phyloP scores from a whole-genome alignment of 2,113 vertebrate species.

The Pelmatolapia mariae region DNA sequence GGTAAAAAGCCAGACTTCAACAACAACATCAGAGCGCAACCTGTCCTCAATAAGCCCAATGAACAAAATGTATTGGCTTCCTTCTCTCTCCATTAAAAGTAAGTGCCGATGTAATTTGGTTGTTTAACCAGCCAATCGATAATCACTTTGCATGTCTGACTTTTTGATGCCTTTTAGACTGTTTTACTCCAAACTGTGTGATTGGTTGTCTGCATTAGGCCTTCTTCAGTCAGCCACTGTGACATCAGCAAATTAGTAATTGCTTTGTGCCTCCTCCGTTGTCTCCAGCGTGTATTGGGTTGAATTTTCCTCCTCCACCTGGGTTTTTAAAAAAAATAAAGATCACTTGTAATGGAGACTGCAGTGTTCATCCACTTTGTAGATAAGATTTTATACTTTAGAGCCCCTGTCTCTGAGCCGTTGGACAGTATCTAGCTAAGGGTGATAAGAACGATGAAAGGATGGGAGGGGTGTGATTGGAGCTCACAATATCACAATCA shows the following conservation, averaged over 20 bases:
- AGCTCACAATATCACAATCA: slow-evolving; percentile 24
- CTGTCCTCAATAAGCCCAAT: not conserved
- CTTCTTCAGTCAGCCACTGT: not conserved
- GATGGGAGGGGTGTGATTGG: slow-evolving; percentile 1
- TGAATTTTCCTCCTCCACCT: not conserved
- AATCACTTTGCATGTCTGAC: not conserved
- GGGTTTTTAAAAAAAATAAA: not conserved
- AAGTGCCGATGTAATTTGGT: slow-evolving; percentile 19
- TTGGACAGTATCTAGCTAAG: not conserved
- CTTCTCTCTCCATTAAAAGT: slow-evolving; percentile 14
- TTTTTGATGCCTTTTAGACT: not conserved
- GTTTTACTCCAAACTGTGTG: not conserved
- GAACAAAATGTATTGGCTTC: not conserved
- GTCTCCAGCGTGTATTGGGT: not conserved
- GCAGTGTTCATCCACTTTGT: not conserved
- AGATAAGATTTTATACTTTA: slow-evolving; percentile 16
- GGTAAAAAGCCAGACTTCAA: not conserved
- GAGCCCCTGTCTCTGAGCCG: not conserved
- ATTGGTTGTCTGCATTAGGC: not conserved
- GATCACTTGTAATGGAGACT: not conserved
- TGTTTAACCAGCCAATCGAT: slow-evolving; percentile 39
- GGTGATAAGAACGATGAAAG: slow-evolving; percentile 18
- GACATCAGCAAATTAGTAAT: not conserved
- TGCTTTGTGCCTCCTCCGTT: not conserved
- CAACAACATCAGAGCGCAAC: not conserved